A percentile compares a stretch with the other conserved stretches of the same genome.
Conservation (phyloP, 2,888 invertebrate genomes). For the Acrobasis suavella region DNA sequence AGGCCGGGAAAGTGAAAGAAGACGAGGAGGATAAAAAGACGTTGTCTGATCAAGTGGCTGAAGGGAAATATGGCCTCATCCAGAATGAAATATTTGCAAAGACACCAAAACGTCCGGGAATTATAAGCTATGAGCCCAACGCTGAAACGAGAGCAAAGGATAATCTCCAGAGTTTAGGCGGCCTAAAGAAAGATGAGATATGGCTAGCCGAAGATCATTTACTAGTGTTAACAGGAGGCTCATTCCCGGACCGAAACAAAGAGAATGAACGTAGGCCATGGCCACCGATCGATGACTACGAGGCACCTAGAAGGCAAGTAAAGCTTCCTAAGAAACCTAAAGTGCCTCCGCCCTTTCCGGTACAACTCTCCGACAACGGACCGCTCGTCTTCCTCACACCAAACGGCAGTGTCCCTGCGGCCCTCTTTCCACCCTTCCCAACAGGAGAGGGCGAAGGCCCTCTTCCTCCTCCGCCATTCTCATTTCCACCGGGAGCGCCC, state of each 20-base stretch:
- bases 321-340: conserved; percentile 91
- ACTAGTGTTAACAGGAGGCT: conserved; percentile 90
- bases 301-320: conserved; percentile 91
- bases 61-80: conserved; percentile 94
- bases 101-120: conserved; percentile 88
- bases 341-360: conserved; percentile 96
- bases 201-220: conserved; percentile 95
- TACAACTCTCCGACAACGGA: conserved; percentile 92
- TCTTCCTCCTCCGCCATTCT: conserved; percentile 80
- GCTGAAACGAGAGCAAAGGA: conserved; percentile 90
- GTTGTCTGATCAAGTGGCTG: conserved; percentile 93
- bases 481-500: conserved; percentile 83
- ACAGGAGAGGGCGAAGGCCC: conserved; percentile 83
- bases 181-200: conserved; percentile 91
- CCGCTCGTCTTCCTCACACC: conserved; percentile 93
- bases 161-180: conserved; percentile 90
- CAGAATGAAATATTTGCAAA: conserved; percentile 91
- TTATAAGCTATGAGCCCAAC: conserved; percentile 91
- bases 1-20: conserved; percentile 66
- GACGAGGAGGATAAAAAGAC: conserved; percentile 91
- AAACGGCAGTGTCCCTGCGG: conserved; percentile 88
- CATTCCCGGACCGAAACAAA: conserved; percentile 82
- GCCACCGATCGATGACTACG: conserved; percentile 92
- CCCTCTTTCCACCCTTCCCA: conserved; percentile 86
- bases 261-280: conserved; percentile 80